These are phyloP conservation scores for Nothoprocta pentlandii DNA, from an alignment of 2,113 vertebrate species.

Conservation along the genomic window DNA sequence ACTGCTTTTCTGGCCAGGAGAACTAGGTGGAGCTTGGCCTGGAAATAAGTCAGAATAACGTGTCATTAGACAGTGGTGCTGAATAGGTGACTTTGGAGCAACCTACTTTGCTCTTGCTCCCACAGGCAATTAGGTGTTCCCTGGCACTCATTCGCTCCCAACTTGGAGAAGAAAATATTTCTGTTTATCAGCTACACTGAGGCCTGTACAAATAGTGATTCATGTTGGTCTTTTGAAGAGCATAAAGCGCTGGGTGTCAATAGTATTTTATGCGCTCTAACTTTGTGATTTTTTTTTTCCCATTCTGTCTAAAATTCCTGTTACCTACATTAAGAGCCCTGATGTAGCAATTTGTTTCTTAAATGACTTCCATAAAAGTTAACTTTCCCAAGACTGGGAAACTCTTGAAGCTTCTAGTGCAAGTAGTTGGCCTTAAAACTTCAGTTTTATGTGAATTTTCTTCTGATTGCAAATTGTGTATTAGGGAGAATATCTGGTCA, in stretches of 20 bases:
- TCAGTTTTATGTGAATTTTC: background rate
- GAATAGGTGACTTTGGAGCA: slow-evolving; percentile 41
- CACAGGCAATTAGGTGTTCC: background rate
- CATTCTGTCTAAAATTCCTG: background rate
- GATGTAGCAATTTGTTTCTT: background rate
- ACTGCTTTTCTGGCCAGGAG: slow-evolving; percentile 9
- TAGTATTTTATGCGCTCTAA: background rate
- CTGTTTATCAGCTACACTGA: background rate
- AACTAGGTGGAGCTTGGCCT: slow-evolving; percentile 29
- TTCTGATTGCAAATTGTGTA: background rate
- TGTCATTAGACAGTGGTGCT: background rate
- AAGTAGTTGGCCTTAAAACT: background rate
- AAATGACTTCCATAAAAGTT: background rate
- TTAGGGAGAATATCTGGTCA: background rate
- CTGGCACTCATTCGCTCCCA: background rate
- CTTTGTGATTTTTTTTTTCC: background rate
- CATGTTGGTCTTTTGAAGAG: background rate
- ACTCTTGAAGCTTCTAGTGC: background rate
- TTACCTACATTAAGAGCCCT: background rate
- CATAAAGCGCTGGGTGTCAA: background rate
- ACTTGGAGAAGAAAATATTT: background rate
- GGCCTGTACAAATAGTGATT: background rate
- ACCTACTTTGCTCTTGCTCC: slow-evolving; percentile 1
- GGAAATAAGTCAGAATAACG: slow-evolving; percentile 10
- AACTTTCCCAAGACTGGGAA: background rate